phyloP scores from a whole-genome alignment of 2,113 vertebrate genomes.

The Macrotis lagotis region DNA sequence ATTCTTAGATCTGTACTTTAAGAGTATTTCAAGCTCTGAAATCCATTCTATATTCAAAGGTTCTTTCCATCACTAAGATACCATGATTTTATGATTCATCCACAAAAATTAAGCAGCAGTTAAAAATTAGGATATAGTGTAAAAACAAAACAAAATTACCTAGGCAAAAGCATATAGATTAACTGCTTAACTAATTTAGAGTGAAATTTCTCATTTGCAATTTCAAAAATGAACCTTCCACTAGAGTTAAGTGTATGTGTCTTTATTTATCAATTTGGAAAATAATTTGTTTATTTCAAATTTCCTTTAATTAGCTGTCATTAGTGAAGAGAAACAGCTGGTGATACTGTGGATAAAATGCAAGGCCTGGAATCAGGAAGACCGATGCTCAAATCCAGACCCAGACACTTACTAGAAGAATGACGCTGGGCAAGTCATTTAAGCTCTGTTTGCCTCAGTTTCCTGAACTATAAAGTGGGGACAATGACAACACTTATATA shows the following conservation, averaged over 20 bases:
- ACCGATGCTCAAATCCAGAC: neutral
- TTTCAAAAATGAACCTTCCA: conserved; percentile 61
- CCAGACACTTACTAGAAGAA: neutral
- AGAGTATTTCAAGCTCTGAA: neutral
- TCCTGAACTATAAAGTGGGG: neutral
- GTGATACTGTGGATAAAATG: neutral
- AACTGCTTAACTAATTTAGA: conserved; percentile 5
- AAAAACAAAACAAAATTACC: conserved; percentile 14
- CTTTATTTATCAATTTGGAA: conserved; percentile 69
- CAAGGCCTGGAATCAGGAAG: neutral
- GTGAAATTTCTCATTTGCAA: conserved; percentile 19
- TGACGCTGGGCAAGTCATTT: neutral
- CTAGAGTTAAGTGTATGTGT: conserved; percentile 59
- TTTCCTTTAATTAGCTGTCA: conserved; percentile 46
- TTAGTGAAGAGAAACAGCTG: neutral
- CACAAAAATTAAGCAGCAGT: neutral
- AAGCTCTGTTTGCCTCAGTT: neutral
- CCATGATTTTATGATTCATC: neutral
- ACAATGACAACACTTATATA: neutral
- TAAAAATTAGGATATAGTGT: neutral
- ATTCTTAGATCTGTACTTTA: neutral
- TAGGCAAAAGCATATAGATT: conserved; percentile 46
- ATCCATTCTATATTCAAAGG: neutral
- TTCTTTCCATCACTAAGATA: neutral
- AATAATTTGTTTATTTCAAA: conserved; percentile 68